Evolutionary conservation across 2,797 vertebrate species (phyloP).

Genomic region (Danio albolineatus): DNA sequence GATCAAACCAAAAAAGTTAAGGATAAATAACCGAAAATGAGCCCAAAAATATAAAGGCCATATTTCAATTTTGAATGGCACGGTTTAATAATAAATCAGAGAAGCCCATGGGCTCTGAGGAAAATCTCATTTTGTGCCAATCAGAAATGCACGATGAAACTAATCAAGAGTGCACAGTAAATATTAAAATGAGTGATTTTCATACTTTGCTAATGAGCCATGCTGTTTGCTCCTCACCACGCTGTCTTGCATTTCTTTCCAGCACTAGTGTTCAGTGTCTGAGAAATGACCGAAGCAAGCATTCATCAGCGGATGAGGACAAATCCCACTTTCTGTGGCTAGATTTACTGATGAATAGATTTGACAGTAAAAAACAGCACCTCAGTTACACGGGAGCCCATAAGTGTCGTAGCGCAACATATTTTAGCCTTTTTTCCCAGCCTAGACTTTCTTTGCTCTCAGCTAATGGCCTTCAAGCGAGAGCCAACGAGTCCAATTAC

Average conservation of each 20-base stretch:
- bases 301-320: conserved; percentile 56
- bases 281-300: conserved; percentile 52
- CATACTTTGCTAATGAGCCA: conserved; percentile 61
- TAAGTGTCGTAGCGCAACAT: conserved; percentile 62
- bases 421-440: conserved; percentile 50
- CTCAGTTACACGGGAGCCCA: conserved; percentile 58
- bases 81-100: conserved; percentile 31
- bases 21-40: conserved; percentile 28
- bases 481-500: conserved; percentile 59
- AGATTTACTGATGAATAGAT: conserved; percentile 64
- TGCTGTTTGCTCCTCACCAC: conserved; percentile 53
- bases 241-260: conserved; percentile 58
- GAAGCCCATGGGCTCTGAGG: conserved; percentile 39
- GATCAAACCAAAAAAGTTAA: background rate
- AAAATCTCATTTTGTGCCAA: conserved; percentile 55
- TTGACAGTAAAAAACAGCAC: conserved; percentile 60
- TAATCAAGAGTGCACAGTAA: conserved; percentile 57
- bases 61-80: conserved; percentile 32
- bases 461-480: conserved; percentile 57
- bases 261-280: conserved; percentile 55
- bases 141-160: conserved; percentile 50
- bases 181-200: conserved; percentile 56
- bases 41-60: conserved; percentile 17
- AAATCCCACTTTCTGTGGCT: conserved; percentile 60
- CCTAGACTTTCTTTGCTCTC: conserved; percentile 51